These are phyloP conservation scores for Pangasianodon gigas DNA, from an alignment of 2,113 vertebrate species.

Conservation along the genomic window DNA sequence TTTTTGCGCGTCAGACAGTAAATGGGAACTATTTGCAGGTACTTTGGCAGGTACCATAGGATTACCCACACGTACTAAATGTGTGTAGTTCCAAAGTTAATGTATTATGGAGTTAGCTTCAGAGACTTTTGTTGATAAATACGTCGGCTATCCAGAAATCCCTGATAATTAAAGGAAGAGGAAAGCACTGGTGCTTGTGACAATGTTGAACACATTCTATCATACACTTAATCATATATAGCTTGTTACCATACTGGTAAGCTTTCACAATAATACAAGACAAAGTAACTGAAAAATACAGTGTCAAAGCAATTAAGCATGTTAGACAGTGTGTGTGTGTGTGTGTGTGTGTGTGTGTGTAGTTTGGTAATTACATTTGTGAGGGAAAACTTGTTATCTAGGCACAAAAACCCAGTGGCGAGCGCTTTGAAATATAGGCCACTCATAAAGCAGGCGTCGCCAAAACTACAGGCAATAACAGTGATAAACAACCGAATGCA, in stretches of 20 bases:
- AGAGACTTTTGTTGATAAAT: neutral
- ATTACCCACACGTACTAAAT: no score
- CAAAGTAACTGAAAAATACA: neutral
- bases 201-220: constrained; percentile 4
- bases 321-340: constrained; percentile 15
- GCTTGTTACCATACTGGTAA: neutral
- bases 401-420: constrained; percentile 66
- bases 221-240: neutral
- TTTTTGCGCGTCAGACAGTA: neutral
- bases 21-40: neutral
- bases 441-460: constrained; percentile 66
- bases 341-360: constrained; percentile 40
- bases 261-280: neutral
- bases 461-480: constrained; percentile 69
- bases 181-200: constrained; percentile 34
- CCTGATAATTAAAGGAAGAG: neutral
- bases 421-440: constrained; percentile 74
- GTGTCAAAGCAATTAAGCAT: neutral
- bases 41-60: neutral
- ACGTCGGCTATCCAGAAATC: neutral
- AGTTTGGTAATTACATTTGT: constrained; percentile 75
- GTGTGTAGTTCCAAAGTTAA: neutral
- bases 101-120: neutral
- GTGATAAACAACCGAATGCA: constrained; percentile 72
- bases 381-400: constrained; percentile 72